A percentile compares a stretch with the other conserved stretches of the same genome.
These are phyloP conservation scores for Cephalophus harveyi DNA, from an alignment of 2,113 vertebrate species.

Conservation along the genomic window DNA sequence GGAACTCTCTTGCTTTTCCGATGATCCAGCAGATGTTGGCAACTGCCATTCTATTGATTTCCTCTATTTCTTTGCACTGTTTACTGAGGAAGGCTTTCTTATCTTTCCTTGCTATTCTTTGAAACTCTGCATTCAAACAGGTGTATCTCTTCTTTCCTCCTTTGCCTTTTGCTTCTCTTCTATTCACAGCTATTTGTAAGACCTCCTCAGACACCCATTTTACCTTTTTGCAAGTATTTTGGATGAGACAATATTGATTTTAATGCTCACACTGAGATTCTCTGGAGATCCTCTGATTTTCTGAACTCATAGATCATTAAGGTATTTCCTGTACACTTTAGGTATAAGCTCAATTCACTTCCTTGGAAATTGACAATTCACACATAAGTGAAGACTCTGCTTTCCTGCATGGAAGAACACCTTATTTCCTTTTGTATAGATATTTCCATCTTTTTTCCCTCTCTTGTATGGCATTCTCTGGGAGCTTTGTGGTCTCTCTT, in stretches of 20 bases:
- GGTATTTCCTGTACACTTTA: background rate
- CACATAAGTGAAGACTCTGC: background rate
- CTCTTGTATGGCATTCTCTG: background rate
- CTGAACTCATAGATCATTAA: background rate
- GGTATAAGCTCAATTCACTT: background rate
- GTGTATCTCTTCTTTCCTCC: background rate
- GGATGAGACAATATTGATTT: background rate
- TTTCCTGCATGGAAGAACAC: background rate
- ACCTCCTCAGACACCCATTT: background rate
- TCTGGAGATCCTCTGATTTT: background rate
- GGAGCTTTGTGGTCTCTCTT: background rate
- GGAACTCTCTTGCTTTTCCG: background rate
- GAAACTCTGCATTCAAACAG: background rate
- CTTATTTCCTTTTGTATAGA: background rate
- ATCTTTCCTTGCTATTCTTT: background rate
- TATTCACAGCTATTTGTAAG: background rate
- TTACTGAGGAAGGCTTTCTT: background rate
- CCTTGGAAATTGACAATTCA: background rate
- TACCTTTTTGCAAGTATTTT: background rate
- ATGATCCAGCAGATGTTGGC: background rate
- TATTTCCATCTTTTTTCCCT: background rate
- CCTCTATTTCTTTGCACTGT: background rate
- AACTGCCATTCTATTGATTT: background rate
- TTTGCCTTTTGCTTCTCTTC: background rate
- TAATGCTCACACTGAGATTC: background rate